Evolutionary conservation across 2,888 invertebrate species (phyloP).

Genomic region (Drosophila falleni): DNA sequence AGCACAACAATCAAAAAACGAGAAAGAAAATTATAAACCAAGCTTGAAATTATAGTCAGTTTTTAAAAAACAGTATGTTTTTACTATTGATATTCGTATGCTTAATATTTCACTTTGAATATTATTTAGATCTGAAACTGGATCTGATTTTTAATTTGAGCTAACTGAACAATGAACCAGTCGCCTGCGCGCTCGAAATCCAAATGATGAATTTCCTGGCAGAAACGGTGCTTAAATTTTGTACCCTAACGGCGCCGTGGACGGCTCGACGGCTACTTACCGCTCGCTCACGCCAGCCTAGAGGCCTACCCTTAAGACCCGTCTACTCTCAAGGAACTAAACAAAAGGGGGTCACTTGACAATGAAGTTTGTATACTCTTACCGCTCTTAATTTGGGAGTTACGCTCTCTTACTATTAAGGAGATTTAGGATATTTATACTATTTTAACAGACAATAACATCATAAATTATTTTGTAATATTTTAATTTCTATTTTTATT

Average conservation of each 20-base stretch:
- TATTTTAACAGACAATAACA: too few relatives aligned
- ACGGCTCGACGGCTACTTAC: constrained; percentile 56
- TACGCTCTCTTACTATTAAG: not conserved
- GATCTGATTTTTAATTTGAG: constrained; percentile 6
- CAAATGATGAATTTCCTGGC: constrained; percentile 83
- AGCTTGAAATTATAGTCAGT: constrained; percentile 1
- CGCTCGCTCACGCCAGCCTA: constrained; percentile 55
- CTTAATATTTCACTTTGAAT: constrained; percentile 14
- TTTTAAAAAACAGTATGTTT: not conserved
- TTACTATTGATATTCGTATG: constrained; percentile 7
- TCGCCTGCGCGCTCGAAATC: constrained; percentile 82
- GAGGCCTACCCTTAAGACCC: constrained; percentile 29
- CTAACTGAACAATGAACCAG: constrained; percentile 67
- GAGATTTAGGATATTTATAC: too few relatives aligned
- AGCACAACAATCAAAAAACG: constrained; percentile 5
- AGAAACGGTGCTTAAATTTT: constrained; percentile 83
- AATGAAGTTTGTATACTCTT: constrained; percentile 46
- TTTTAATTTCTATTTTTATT: too few relatives aligned
- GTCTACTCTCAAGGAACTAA: constrained; percentile 26
- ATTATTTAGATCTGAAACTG: constrained; percentile 3
- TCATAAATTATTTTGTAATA: too few relatives aligned
- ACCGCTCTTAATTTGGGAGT: not conserved
- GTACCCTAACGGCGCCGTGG: constrained; percentile 51
- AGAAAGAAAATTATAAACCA: not conserved
- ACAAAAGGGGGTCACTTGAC: not conserved